Evolutionary conservation across 2,797 vertebrate genomes (phyloP).

Genomic region (Calcarius lapponicus): DNA sequence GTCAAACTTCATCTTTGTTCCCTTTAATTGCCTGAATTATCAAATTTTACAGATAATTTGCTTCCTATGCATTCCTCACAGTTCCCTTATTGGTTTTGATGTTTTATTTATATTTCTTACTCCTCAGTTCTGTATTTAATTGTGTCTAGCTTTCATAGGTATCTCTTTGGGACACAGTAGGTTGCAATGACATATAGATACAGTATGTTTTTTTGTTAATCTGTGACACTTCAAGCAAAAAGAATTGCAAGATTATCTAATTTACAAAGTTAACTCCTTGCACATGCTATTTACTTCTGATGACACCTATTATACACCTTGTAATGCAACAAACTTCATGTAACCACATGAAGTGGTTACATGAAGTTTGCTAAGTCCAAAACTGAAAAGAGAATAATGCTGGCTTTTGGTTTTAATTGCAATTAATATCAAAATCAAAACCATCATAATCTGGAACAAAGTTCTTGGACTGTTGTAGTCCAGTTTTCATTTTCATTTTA

Average conservation of each 20-base stretch:
- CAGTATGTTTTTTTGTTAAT: neutral
- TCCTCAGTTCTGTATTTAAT: neutral
- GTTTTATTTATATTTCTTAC: conserved; percentile 5
- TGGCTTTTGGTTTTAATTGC: neutral
- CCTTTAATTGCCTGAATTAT: conserved; percentile 26
- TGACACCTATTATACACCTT: neutral
- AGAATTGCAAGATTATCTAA: neutral
- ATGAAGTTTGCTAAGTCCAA: neutral
- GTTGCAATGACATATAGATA: neutral
- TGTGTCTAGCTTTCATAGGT: neutral
- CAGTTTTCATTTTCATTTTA: neutral
- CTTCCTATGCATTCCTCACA: neutral
- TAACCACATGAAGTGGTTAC: no score
- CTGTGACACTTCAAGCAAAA: neutral
- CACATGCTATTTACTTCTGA: neutral
- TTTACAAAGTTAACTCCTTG: neutral
- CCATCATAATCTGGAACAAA: neutral
- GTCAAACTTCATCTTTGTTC: neutral
- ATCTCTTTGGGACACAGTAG: neutral
- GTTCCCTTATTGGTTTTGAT: neutral
- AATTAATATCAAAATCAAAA: neutral
- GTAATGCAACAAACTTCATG: neutral
- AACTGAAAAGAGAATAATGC: neutral
- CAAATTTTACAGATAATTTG: neutral
- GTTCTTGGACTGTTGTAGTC: neutral